Evolutionary conservation across 2,888 invertebrate species (phyloP), one percentile per base, ranked within the genome.

Genomic region (Eumerus sabulonum): DNA sequence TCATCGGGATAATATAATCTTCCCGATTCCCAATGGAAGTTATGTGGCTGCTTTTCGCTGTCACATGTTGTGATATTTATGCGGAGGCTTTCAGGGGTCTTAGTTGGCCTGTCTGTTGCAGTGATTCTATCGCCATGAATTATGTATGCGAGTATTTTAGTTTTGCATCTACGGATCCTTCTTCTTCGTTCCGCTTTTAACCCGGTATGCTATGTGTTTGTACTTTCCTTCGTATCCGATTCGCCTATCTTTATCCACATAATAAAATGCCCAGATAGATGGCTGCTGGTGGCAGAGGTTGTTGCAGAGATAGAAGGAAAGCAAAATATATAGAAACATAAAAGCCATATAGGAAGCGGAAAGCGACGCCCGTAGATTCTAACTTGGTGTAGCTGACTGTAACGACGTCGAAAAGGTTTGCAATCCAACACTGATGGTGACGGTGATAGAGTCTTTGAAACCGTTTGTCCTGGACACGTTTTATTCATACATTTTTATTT

Each of bases 11-110:
- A 79, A 79, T 74, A 79, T 79, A 79, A 79, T 79, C 79, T 79
- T 79, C 63, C 74, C 74, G 79, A 73, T 82, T 76, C 83, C 83
- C 83, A 79, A 83, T 83, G 82, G 83, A 83, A 83, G 83, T 83
- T 83, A 83, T 83, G 83, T 83, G 83, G 83, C 82, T 83, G 83
- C 83, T 83, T 83, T 83, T 83, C 83, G 82, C 82, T 83, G 83
- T 83, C 83, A 83, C 83, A 83, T 83, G 82, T 83, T 83, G 83
- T 83, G 83, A 83, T 83, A 83, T 83, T 83, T 83, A 83, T 83
- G 83, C 83, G 81, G 74, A 83, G 83, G 83, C 83, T 83, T 83
- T 83, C 81, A 81, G 81, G 82, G 83, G 82, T 83, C 76, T 71
- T 83, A 83, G 82, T 83, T 83, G 74, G 82, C 82, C 82, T 83